These are phyloP conservation scores for Characodon lateralis DNA, from an alignment of 2,797 vertebrate genomes.

Conservation along the genomic window DNA sequence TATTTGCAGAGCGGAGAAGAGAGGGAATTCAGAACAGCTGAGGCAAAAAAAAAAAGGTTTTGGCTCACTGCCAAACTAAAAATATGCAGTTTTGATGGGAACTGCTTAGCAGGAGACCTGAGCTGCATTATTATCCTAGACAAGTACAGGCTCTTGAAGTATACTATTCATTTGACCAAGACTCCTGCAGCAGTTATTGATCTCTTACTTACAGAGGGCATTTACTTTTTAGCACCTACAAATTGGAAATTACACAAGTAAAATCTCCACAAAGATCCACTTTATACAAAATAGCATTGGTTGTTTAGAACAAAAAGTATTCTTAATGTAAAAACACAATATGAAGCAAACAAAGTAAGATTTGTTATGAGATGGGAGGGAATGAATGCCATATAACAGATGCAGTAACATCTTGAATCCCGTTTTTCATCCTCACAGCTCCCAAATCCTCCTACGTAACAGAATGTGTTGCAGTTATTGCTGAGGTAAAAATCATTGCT, in stretches of 20 bases:
- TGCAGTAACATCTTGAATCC: constrained; percentile 41
- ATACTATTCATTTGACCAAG: neutral
- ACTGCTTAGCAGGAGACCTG: constrained; percentile 48
- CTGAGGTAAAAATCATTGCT: constrained; percentile 1
- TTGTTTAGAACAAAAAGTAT: neutral
- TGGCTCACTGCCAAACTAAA: constrained; percentile 41
- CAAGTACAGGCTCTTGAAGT: neutral
- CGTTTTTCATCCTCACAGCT: constrained; percentile 31
- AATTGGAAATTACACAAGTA: neutral
- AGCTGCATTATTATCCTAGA: constrained; percentile 46
- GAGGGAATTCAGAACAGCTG: constrained; percentile 25
- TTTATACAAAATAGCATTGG: neutral
- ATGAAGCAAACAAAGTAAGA: constrained; percentile 15
- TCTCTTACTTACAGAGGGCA: neutral
- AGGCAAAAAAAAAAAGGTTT: neutral
- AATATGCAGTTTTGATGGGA: constrained; percentile 53
- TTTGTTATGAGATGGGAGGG: neutral
- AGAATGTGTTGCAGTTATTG: constrained; percentile 9
- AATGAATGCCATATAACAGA: constrained; percentile 34
- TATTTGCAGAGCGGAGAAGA: constrained; percentile 24
- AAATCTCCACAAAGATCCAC: neutral
- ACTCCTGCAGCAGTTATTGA: neutral
- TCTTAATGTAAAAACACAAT: constrained; percentile 19
- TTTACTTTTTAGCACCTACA: neutral
- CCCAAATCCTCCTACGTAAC: constrained; percentile 31